These are phyloP conservation scores for Pyralis farinalis DNA, from an alignment of 2,888 invertebrate genomes.

Conservation along the genomic window DNA sequence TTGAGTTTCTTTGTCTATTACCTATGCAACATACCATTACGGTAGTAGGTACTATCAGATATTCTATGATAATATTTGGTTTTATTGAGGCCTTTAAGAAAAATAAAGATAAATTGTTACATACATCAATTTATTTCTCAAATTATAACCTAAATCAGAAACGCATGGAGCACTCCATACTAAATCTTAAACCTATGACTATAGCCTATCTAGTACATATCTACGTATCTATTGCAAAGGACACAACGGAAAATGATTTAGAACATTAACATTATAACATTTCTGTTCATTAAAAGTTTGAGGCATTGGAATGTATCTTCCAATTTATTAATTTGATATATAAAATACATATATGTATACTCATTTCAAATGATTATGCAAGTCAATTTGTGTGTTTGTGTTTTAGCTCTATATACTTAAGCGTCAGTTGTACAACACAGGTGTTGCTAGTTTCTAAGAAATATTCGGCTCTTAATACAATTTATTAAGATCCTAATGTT, in stretches of 20 bases:
- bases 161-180: constrained; percentile 46
- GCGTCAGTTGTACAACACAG: too few relatives aligned
- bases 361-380: not conserved
- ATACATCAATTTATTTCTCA: constrained; percentile 51
- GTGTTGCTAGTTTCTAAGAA: too few relatives aligned
- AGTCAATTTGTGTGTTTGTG: not conserved
- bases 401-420: too few relatives aligned
- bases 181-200: constrained; percentile 43
- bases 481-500: too few relatives aligned
- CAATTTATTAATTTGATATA: constrained; percentile 10
- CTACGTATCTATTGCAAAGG: constrained; percentile 25
- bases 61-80: too few relatives aligned
- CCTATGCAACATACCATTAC: too few relatives aligned
- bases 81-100: constrained; percentile 1
- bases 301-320: constrained; percentile 19
- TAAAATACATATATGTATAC: constrained; percentile 2
- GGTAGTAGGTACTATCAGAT: too few relatives aligned
- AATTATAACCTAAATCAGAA: constrained; percentile 44
- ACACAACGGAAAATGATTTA: constrained; percentile 26
- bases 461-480: too few relatives aligned
- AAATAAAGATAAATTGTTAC: constrained; percentile 28
- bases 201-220: constrained; percentile 36
- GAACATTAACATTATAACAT: constrained; percentile 2
- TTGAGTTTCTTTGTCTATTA: too few relatives aligned
- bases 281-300: constrained; percentile 2